phyloP scores from a whole-genome alignment of 2,888 invertebrate genomes.

The Polydrusus pterygomalis region DNA sequence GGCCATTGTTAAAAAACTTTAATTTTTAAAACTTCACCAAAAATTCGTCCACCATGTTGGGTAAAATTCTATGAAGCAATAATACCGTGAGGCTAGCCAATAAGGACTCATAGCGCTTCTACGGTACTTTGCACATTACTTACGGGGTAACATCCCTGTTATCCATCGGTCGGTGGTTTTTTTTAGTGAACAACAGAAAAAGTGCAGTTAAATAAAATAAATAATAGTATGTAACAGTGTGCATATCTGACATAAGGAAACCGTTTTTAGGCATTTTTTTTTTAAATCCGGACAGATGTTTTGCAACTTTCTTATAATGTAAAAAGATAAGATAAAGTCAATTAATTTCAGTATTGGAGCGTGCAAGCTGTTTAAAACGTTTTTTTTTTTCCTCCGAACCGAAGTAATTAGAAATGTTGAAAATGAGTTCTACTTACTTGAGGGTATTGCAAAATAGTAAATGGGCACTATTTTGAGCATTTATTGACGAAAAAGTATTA shows the following conservation, averaged over 20 bases:
- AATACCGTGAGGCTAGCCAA: constrained; percentile 48
- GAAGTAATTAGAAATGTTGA: too few species aligned
- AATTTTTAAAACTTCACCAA: constrained; percentile 45
- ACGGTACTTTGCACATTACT: constrained; percentile 73
- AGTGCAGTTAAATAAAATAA: constrained; percentile 78
- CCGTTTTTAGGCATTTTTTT: not conserved
- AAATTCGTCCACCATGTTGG: constrained; percentile 32
- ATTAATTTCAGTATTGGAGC: too few species aligned
- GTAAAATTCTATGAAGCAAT: constrained; percentile 45
- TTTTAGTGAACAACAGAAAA: constrained; percentile 76
- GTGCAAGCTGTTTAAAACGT: too few species aligned
- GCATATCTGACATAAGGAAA: constrained; percentile 22
- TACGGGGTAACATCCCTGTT: constrained; percentile 85
- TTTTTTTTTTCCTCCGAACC: too few species aligned
- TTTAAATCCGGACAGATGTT: not conserved
- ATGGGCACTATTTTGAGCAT: too few species aligned
- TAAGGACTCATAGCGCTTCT: constrained; percentile 38
- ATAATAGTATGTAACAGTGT: constrained; percentile 51
- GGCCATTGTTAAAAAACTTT: constrained; percentile 29
- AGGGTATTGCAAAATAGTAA: too few species aligned
- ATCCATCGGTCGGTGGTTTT: constrained; percentile 74
- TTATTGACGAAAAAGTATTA: too few species aligned
- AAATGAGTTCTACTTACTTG: too few species aligned
- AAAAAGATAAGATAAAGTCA: too few species aligned
- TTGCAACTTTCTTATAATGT: constrained; percentile 2